Base-by-base conservation (phyloP, 2,797 vertebrate species). In the Sebastiscus tertius region DNA sequence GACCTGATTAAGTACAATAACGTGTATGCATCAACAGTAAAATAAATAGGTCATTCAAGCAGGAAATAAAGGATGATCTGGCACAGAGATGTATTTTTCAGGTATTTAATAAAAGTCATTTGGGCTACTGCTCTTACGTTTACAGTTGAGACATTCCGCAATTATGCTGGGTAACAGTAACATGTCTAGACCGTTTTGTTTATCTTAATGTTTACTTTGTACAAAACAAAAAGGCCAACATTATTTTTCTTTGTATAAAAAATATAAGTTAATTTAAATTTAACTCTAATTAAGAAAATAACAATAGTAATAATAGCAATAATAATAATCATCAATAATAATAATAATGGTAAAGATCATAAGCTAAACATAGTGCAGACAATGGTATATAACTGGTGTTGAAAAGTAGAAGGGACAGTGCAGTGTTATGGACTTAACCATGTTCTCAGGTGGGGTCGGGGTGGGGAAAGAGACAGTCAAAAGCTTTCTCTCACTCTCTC, bases 251-350 rank as follows among this genome's bases (percentile, higher is more conserved):
- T 92, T 94, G 94, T 94, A 94, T 94, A 95, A 95, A 94, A 96
- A 96, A 96, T 96, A 96, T 96, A 96, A 96, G 96, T 96, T 96
- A 96, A 96, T 96, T 96, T 96, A 96, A 96, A 96, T 96, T 90
- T 56, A 95, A 96, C 88, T 96, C 94, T 96, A 96, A 96, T 96
- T 96, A 96, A 95, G 95, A 96, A 96, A 96, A 96, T 96, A 96
- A 96, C 93, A 95, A 95, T 93, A 94, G 93, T 93, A 91, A 94
- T 96, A 96, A 95, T 93, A 95, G 79, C 78, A 94, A 92, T 92
- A 92, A 93, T 93, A 89, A 93, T 90, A 82, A 90, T 93, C 29
- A 84, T 89, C 83, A 85, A 75, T 77, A 84, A 88, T 91, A 84
- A 88, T 91, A 87, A 90, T 92, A 90, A 91, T 90, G 89, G 92